phyloP scores from a whole-genome alignment of 1,140 invertebrate genomes.

The Cephus cinctus region DNA sequence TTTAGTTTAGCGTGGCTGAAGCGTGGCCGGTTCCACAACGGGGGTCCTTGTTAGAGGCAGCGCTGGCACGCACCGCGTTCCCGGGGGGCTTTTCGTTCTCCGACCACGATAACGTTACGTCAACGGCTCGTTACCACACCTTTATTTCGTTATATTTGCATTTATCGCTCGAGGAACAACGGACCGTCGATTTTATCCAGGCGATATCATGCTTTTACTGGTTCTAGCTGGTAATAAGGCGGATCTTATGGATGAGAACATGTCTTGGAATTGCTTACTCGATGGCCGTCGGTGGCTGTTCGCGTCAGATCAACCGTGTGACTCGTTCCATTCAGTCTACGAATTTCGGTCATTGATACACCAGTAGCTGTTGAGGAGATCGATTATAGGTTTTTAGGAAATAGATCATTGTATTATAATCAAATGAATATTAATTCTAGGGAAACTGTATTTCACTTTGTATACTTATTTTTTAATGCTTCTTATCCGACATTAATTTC shows the following conservation, averaged over 20 bases:
- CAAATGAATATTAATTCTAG: no score
- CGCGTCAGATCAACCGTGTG: constrained; percentile 27
- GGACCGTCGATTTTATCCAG: background rate
- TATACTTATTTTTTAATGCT: no score
- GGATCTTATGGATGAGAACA: constrained; percentile 20
- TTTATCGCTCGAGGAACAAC: constrained; percentile 20
- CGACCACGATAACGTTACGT: constrained; percentile 4
- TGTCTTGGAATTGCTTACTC: constrained; percentile 17
- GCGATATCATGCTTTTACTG: background rate
- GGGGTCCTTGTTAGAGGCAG: constrained; percentile 33
- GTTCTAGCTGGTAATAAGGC: constrained; percentile 22
- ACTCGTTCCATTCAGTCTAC: constrained; percentile 26
- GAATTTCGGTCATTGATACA: no score
- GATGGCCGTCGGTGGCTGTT: constrained; percentile 22
- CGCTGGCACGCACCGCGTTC: constrained; percentile 25
- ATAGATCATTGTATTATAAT: no score
- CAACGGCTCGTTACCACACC: constrained; percentile 3
- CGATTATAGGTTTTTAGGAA: no score
- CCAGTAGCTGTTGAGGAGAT: no score
- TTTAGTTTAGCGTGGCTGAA: constrained; percentile 29
- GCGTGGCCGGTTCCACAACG: constrained; percentile 28
- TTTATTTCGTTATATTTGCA: constrained; percentile 24
- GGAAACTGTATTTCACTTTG: no score
- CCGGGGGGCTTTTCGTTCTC: constrained; percentile 6
- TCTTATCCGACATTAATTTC: no score